These are phyloP conservation scores for Gallinago paraguaiae DNA, from an alignment of 2,113 vertebrate species.

Conservation along the genomic window DNA sequence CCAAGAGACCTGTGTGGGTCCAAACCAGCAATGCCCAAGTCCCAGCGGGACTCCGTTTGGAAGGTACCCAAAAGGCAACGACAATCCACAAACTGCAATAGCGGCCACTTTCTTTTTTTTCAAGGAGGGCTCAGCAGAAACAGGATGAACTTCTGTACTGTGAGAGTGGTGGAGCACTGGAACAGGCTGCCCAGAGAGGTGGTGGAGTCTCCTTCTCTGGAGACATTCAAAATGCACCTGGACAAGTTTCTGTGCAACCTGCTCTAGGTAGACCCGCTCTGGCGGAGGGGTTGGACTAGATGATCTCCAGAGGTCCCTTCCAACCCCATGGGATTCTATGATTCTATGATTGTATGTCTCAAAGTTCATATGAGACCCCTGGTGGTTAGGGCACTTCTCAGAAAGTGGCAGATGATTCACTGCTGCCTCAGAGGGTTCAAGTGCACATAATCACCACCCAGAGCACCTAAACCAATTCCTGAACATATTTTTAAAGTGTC, in stretches of 20 bases:
- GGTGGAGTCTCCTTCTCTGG: too few species aligned
- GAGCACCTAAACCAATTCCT: neutral
- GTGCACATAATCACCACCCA: neutral
- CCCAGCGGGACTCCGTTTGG: neutral
- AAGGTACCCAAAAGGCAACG: neutral
- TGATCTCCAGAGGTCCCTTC: too few species aligned
- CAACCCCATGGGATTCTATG: too few species aligned
- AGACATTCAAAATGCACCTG: too few species aligned
- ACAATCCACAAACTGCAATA: neutral
- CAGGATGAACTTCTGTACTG: neutral
- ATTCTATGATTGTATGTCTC: neutral
- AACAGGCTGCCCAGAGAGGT: too few species aligned
- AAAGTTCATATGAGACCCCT: neutral
- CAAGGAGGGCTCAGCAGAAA: neutral
- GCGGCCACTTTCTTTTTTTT: neutral
- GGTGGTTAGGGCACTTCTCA: neutral
- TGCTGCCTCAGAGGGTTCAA: neutral
- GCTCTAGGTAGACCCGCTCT: too few species aligned
- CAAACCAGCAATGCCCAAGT: neutral
- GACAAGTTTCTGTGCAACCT: too few species aligned
- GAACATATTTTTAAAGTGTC: neutral
- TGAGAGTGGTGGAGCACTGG: too few species aligned
- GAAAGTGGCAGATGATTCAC: neutral
- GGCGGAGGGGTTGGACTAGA: too few species aligned
- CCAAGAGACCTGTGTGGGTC: neutral